Evolutionary conservation across 1,140 invertebrate species (phyloP).

Genomic region (Nasonia vitripennis): DNA sequence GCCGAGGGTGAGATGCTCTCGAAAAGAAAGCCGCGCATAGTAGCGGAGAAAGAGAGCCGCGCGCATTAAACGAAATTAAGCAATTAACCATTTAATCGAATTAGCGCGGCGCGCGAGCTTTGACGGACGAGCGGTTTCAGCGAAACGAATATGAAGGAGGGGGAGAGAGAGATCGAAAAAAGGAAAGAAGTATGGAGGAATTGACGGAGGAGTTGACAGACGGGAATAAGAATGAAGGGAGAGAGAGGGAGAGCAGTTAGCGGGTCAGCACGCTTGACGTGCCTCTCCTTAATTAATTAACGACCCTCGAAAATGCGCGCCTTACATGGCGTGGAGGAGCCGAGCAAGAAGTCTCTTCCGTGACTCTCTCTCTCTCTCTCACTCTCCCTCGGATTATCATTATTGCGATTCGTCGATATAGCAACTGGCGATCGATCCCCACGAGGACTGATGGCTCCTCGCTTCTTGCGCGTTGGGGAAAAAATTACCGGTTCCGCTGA

Average conservation of each 20-base stretch:
- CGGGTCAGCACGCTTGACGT: conserved; percentile 15
- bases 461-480: neutral
- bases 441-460: neutral
- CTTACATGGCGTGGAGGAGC: conserved; percentile 11
- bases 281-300: conserved; percentile 59
- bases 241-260: conserved; percentile 15
- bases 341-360: conserved; percentile 15
- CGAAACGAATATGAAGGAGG: neutral
- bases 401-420: conserved; percentile 10
- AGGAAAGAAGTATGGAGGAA: neutral
- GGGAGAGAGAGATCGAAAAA: conserved; percentile 10
- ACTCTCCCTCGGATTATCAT: conserved; percentile 29
- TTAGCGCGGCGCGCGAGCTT: conserved; percentile 63
- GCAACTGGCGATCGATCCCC: neutral
- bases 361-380: neutral
- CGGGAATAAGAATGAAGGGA: neutral
- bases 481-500: neutral
- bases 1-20: conserved; percentile 28
- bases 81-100: conserved; percentile 71
- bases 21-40: conserved; percentile 44
- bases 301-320: conserved; percentile 56
- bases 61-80: conserved; percentile 70
- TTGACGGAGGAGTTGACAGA: conserved; percentile 31
- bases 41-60: conserved; percentile 44
- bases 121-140: conserved; percentile 47